Evolutionary conservation across 2,888 invertebrate species (phyloP).

Genomic region (Melolontha melolontha): DNA sequence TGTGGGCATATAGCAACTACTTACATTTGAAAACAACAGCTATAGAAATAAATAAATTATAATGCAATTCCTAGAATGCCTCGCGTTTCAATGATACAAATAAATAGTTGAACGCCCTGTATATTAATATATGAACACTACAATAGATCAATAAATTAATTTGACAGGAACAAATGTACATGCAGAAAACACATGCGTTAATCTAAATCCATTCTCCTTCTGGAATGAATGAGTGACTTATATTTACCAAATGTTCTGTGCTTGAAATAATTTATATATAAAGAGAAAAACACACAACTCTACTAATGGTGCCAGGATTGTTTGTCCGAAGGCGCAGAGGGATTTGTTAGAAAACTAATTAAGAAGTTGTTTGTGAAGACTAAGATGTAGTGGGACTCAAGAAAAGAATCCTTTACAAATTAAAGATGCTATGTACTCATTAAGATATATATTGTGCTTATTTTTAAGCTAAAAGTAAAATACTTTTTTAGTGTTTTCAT

Average conservation of each 20-base stretch:
- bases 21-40: no score
- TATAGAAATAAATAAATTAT: no score
- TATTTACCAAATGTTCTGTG: constrained; percentile 14
- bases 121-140: no score
- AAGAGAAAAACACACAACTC: constrained; percentile 23
- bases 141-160: no score
- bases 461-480: constrained; percentile 1
- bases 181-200: no score
- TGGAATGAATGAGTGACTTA: no score
- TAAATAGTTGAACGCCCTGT: no score
- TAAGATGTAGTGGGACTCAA: constrained; percentile 19
- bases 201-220: no score
- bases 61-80: no score
- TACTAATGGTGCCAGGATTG: constrained; percentile 20
- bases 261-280: constrained; percentile 31
- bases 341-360: constrained; percentile 36
- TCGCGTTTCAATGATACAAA: no score
- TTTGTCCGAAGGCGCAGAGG: constrained; percentile 30
- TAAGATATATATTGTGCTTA: constrained; percentile 3
- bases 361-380: constrained; percentile 35
- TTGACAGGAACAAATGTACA: no score
- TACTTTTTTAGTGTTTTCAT: neutral
- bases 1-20: no score
- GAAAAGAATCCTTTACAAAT: constrained; percentile 22
- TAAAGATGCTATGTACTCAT: constrained; percentile 15